A percentile compares a stretch with the other conserved stretches of the same genome.
Conservation (phyloP, 2,888 invertebrate species). For the Plebejus anna region DNA sequence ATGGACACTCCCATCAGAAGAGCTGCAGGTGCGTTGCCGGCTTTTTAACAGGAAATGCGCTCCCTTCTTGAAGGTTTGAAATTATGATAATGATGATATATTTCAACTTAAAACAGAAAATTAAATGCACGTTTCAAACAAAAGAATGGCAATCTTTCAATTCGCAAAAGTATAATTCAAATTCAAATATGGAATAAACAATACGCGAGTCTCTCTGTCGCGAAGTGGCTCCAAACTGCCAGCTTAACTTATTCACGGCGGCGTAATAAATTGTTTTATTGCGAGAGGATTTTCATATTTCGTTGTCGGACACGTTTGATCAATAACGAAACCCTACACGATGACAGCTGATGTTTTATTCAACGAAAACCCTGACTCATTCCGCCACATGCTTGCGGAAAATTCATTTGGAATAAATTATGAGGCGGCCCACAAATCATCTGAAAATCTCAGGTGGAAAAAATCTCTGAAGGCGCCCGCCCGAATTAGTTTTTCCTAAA, state of each 20-base stretch:
- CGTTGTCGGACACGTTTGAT: slow-evolving; percentile 9
- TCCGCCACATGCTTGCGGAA: background rate
- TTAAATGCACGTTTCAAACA: background rate
- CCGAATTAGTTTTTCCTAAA: background rate
- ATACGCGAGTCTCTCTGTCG: background rate
- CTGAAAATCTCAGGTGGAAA: slow-evolving; percentile 4
- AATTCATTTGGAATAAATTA: slow-evolving; percentile 19
- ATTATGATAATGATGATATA: background rate
- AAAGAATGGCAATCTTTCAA: background rate
- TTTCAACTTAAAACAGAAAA: background rate
- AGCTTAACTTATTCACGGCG: background rate
- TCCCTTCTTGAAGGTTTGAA: background rate
- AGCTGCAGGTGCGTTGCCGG: too few relatives aligned
- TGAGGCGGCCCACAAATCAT: slow-evolving; percentile 8
- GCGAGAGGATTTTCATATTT: background rate
- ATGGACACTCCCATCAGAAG: too few relatives aligned
- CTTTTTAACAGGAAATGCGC: too few relatives aligned
- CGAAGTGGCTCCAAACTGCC: background rate
- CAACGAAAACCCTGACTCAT: background rate
- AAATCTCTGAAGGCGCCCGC: background rate
- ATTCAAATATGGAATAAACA: background rate
- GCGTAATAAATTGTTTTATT: slow-evolving; percentile 2
- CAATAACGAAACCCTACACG: background rate
- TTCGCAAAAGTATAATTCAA: background rate
- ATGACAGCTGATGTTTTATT: slow-evolving; percentile 7